phyloP scores from a whole-genome alignment of 2,888 invertebrate genomes.

The Cerastis rubricosa region DNA sequence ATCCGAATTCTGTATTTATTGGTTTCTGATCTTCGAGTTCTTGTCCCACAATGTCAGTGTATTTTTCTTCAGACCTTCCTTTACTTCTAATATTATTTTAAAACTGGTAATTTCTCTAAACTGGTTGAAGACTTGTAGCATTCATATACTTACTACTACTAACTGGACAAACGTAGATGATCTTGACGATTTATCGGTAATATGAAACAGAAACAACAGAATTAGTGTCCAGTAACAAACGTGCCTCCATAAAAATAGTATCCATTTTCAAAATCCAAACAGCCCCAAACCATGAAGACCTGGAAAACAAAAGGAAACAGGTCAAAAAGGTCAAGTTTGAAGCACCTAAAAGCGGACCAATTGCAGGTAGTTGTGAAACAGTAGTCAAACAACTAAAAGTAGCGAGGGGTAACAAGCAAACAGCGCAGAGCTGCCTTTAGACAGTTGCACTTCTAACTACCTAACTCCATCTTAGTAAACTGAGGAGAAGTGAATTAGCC shows the following conservation, averaged over 20 bases:
- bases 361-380: slow-evolving; percentile 41
- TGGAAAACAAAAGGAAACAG: slow-evolving; percentile 47
- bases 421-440: slow-evolving; percentile 28
- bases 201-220: background rate
- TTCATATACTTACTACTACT: background rate
- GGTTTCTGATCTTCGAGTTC: background rate
- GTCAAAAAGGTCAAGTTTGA: slow-evolving; percentile 45
- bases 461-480: slow-evolving; percentile 51
- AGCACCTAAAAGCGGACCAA: slow-evolving; percentile 54
- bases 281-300: slow-evolving; percentile 41
- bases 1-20: background rate
- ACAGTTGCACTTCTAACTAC: slow-evolving; percentile 55
- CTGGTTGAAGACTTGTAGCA: background rate
- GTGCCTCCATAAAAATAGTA: slow-evolving; percentile 1
- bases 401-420: slow-evolving; percentile 51
- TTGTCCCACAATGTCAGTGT: background rate
- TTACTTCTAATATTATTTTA: background rate
- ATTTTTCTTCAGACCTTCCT: background rate
- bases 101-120: background rate
- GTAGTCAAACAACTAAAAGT: slow-evolving; percentile 41
- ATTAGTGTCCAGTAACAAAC: slow-evolving; percentile 7
- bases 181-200: background rate
- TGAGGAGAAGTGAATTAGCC: slow-evolving; percentile 60
- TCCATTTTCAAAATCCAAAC: slow-evolving; percentile 39
- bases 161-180: background rate